A percentile compares a stretch with the other conserved stretches of the same genome.
phyloP scores from a whole-genome alignment of 2,888 invertebrate genomes.

The Aleiodes testaceus region DNA sequence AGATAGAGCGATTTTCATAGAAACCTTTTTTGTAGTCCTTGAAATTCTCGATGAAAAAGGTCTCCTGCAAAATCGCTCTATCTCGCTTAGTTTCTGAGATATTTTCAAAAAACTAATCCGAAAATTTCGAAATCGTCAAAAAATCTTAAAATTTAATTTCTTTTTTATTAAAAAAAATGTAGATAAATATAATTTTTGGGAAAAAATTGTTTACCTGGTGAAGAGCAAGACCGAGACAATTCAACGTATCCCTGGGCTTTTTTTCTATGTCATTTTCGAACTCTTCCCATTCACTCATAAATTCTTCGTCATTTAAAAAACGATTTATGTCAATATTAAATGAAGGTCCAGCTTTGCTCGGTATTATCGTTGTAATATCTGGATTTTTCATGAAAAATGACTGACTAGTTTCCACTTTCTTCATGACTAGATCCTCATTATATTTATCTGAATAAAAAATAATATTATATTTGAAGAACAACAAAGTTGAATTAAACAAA shows the following conservation, averaged over 20 bases:
- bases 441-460: slow-evolving; percentile 69
- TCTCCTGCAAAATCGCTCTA: too few relatives aligned
- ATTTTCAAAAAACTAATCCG: slow-evolving; percentile 54
- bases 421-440: slow-evolving; percentile 73
- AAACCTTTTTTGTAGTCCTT: too few relatives aligned
- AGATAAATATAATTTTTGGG: too few relatives aligned
- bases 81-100: too few relatives aligned
- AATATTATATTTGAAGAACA: slow-evolving; percentile 34
- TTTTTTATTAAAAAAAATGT: too few relatives aligned
- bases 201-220: slow-evolving; percentile 77
- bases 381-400: slow-evolving; percentile 75
- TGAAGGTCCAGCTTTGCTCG: slow-evolving; percentile 77
- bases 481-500: not conserved
- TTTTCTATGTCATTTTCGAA: slow-evolving; percentile 80
- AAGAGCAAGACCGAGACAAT: slow-evolving; percentile 84
- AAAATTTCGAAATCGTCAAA: slow-evolving; percentile 41
- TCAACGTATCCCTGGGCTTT: slow-evolving; percentile 80
- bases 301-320: slow-evolving; percentile 76
- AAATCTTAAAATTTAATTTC: slow-evolving; percentile 62
- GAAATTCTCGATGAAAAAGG: too few relatives aligned
- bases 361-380: slow-evolving; percentile 75
- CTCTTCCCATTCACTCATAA: slow-evolving; percentile 78
- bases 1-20: too few relatives aligned
- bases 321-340: slow-evolving; percentile 77
- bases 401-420: slow-evolving; percentile 75